phyloP scores from a whole-genome alignment of 1,140 invertebrate genomes.

The Cheumatopsyche charites region DNA sequence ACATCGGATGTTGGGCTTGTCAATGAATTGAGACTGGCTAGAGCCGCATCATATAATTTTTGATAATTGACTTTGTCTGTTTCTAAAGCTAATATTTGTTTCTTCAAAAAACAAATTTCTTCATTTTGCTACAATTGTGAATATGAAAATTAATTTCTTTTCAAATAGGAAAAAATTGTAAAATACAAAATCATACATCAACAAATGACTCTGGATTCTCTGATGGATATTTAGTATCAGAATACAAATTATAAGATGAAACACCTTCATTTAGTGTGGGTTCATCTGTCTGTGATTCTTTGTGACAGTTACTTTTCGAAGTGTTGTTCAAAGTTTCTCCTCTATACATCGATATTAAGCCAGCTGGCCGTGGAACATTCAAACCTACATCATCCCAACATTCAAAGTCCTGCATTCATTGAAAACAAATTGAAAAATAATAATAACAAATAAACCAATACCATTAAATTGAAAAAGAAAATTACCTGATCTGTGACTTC shows the following conservation, averaged over 20 bases:
- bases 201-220: background rate
- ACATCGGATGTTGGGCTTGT: constrained; percentile 57
- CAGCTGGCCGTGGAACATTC: constrained; percentile 82
- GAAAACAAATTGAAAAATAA: background rate
- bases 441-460: background rate
- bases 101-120: constrained; percentile 64
- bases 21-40: constrained; percentile 59
- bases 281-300: constrained; percentile 57
- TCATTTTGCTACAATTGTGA: constrained; percentile 57
- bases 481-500: constrained; percentile 86
- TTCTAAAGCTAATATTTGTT: constrained; percentile 62
- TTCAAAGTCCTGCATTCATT: constrained; percentile 78
- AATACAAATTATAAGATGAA: background rate
- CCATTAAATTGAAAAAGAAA: background rate
- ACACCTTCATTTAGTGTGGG: constrained; percentile 15
- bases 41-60: constrained; percentile 60
- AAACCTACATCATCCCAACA: constrained; percentile 93
- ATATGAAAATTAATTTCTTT: background rate
- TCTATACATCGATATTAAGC: constrained; percentile 77
- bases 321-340: constrained; percentile 60
- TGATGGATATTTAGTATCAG: constrained; percentile 10
- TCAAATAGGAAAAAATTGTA: constrained; percentile 48
- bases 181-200: constrained; percentile 20
- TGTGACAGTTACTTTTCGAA: constrained; percentile 43
- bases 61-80: constrained; percentile 65